Base-by-base conservation (phyloP, 1,140 invertebrate species). In the Hyles euphorbiae region DNA sequence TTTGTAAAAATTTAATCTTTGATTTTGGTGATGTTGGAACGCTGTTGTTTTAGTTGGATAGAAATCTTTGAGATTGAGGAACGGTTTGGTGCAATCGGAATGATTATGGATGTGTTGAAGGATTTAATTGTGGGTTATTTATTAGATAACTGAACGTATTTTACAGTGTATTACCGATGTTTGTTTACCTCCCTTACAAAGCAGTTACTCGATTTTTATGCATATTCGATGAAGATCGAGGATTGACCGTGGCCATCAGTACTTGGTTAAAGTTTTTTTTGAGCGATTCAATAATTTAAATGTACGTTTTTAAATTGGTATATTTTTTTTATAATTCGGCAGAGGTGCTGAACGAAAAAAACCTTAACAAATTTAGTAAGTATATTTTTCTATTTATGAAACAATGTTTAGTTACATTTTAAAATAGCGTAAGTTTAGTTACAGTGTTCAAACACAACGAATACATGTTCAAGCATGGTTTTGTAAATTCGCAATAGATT, bases 371-470 rank as follows among this genome's bases (percentile, higher is more conserved):
- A 50, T 50, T 34, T 3, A 52, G 33, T 34, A 9, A 7, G 50
- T 8, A 22, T 46, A 56, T 10, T 57, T 57, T 56, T 36, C 8
- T 48, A 12, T 56, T 34, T 34, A 22, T n/a, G 44, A 11, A 48
- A 48, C 6, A 22, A 22, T 22, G 11, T n/a, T 5, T 44, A 22
- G 40, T 22, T 54, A 32, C 11, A 43, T 33, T 52, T 52, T 22
- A 22, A 40, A 45, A 54, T 70, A 68, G 63, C 69, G 61, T 73
- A 77, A 76, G 67, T 60, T 63, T 67, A 70, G 67, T 63, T 76
- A 61, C 57, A 69, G 58, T 69, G 70, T 75, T 77, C 72, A 77
- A 76, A 72, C 65, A 79, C 78, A 81, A 81, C 75, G 75, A 80
- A 78, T 76, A 70, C 53, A 65, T 56, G 66, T 34, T 52, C 9